Evolutionary conservation across 1,140 invertebrate genomes (phyloP).

Genomic region (Formica selysi): DNA sequence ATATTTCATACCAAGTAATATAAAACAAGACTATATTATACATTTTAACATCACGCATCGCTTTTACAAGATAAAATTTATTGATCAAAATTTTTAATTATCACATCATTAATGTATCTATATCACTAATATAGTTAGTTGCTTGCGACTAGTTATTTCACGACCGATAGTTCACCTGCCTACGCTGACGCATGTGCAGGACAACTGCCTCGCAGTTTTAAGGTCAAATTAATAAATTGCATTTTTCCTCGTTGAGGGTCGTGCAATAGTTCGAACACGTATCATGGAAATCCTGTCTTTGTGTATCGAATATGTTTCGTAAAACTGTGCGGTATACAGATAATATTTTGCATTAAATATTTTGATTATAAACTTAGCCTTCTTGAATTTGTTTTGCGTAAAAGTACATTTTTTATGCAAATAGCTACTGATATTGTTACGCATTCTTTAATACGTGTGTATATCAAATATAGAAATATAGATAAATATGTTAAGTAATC

Average conservation of each 20-base stretch:
- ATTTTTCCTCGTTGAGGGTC: slow-evolving; percentile 63
- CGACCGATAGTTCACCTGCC: not conserved
- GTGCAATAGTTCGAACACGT: slow-evolving; percentile 51
- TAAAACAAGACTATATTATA: no score
- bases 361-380: no score
- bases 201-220: slow-evolving; percentile 72
- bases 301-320: not conserved
- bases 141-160: not conserved
- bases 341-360: not conserved
- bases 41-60: no score
- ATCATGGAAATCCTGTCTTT: slow-evolving; percentile 68
- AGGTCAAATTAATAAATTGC: slow-evolving; percentile 80
- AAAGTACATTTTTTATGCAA: not conserved
- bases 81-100: not conserved
- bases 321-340: not conserved
- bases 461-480: not conserved
- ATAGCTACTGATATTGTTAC: no score
- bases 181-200: slow-evolving; percentile 14
- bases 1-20: no score
- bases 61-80: not conserved
- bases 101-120: not conserved
- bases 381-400: not conserved
- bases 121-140: not conserved
- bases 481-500: not conserved
- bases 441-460: not conserved